These are phyloP conservation scores for Spilarctia lutea DNA, from an alignment of 2,888 invertebrate species.

Conservation along the genomic window DNA sequence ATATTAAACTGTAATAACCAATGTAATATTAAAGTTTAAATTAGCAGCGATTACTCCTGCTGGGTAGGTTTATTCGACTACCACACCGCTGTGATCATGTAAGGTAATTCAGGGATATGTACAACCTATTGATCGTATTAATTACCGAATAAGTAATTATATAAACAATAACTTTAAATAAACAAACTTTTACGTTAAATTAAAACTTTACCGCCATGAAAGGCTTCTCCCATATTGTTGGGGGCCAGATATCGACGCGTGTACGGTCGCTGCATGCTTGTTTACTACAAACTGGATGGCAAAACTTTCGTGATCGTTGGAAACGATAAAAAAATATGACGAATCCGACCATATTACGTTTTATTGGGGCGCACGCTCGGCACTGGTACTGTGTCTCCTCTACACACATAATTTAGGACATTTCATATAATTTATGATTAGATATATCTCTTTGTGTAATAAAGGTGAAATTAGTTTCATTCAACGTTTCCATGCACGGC, in stretches of 20 bases:
- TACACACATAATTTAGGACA: slow-evolving; percentile 25
- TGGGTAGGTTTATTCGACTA: too few relatives aligned
- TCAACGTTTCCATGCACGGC: neutral
- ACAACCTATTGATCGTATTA: neutral
- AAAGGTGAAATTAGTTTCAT: neutral
- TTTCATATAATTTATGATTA: neutral
- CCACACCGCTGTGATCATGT: neutral
- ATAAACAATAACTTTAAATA: neutral
- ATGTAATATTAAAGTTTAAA: too few relatives aligned
- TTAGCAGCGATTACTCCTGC: too few relatives aligned
- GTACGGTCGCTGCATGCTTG: slow-evolving; percentile 79
- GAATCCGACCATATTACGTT: slow-evolving; percentile 73
- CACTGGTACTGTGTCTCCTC: slow-evolving; percentile 13
- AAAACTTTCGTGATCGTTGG: slow-evolving; percentile 70
- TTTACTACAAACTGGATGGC: slow-evolving; percentile 52
- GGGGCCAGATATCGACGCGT: slow-evolving; percentile 70
- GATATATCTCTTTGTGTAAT: neutral
- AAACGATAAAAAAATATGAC: slow-evolving; percentile 82
- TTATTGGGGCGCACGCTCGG: slow-evolving; percentile 76
- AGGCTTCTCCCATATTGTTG: slow-evolving; percentile 75
- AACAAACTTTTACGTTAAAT: neutral
- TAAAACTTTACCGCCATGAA: slow-evolving; percentile 72
- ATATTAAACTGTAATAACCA: too few relatives aligned
- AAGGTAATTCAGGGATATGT: neutral
- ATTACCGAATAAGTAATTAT: neutral